Evolutionary conservation across 1,140 invertebrate genomes (phyloP).

Genomic region (Gryllus bimaculatus): DNA sequence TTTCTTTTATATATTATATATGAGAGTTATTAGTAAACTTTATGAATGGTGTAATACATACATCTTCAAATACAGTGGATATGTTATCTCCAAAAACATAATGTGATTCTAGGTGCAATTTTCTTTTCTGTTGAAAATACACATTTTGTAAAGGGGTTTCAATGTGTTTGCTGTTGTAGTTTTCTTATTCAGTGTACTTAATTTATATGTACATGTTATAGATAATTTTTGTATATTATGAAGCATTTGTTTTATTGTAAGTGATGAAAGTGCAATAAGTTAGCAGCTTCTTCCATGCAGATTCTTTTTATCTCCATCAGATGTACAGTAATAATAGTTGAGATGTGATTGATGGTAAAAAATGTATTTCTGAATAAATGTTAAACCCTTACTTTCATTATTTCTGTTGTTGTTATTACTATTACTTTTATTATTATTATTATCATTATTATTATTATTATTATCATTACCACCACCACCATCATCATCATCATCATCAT

Average conservation of each 20-base stretch:
- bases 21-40: not conserved
- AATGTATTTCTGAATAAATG: not conserved
- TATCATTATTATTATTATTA: too few species aligned
- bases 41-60: not conserved
- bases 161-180: not conserved
- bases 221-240: not conserved
- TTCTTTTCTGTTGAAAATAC: not conserved
- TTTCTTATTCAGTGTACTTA: not conserved
- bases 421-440: too few species aligned
- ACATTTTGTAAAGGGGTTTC: not conserved
- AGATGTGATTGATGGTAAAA: not conserved
- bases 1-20: not conserved
- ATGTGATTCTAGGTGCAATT: not conserved
- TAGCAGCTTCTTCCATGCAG: not conserved
- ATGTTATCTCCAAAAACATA: not conserved
- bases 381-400: not conserved
- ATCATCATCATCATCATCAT: too few species aligned
- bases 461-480: too few species aligned
- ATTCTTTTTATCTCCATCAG: not conserved
- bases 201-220: not conserved
- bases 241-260: not conserved
- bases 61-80: not conserved
- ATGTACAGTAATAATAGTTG: not conserved
- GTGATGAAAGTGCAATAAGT: not conserved
- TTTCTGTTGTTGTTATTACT: too few species aligned